Base-by-base conservation (phyloP, 2,888 invertebrate species). In the Mayetiola destructor region DNA sequence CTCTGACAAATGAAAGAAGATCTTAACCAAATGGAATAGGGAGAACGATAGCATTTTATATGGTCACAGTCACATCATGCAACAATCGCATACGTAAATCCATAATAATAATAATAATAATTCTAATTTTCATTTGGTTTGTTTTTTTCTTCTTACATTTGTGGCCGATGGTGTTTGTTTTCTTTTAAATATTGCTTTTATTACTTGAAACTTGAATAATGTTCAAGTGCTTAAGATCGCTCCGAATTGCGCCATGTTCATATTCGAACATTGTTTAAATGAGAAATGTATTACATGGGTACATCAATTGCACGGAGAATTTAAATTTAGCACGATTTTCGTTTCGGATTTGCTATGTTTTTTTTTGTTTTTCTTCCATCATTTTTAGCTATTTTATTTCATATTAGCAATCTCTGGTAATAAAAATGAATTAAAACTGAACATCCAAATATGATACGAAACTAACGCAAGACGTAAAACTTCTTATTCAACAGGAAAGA, bases 261-360 rank as follows among this genome's bases (percentile, higher is more conserved):
- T n/a, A 27, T n/a, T 27, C 48, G 27, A 48, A 48, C 12, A n/a
- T n/a, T n/a, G n/a, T n/a, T n/a, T n/a, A n/a, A n/a, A n/a, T n/a
- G n/a, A n/a, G n/a, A n/a, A n/a, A 32, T 27, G 29, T 48, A 27
- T 27, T 48, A 16, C 29, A 5, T 23, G 23, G 48, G 27, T 27
- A 48, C 27, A 27, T 48, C 29, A 48, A 27, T 48, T 48, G 27
- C 48, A 48, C 27, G 8, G 48, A 48, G 27, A 48, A 48, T 48
- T 48, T 48, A 27, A 48, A 48, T 48, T 48, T 48, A 48, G 48
- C 48, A 48, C 48, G 48, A 48, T 48, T 48, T 48, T 27, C 48
- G 48, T 48, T 16, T 23, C 27, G 48, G 48, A n/a, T n/a, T n/a
- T n/a, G n/a, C n/a, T n/a, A n/a, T n/a, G n/a, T n/a, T n/a, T n/a